phyloP scores from a whole-genome alignment of 2,888 invertebrate genomes.

The Elegia similella region DNA sequence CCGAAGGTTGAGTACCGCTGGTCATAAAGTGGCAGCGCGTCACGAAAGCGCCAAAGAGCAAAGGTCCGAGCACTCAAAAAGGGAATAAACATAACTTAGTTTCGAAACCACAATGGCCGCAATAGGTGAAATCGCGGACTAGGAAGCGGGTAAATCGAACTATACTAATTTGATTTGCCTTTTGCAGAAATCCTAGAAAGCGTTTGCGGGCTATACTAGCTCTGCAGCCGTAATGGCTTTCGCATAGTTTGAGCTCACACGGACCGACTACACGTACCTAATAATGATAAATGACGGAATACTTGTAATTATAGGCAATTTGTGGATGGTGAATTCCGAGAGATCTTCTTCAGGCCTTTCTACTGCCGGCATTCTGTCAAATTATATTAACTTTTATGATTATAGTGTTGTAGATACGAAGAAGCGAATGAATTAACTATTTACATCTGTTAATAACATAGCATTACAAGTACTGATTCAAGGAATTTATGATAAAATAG shows the following conservation, averaged over 20 bases:
- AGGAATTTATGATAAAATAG: no score
- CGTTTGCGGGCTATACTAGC: slow-evolving; percentile 49
- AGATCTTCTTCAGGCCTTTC: not conserved
- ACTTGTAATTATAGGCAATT: slow-evolving; percentile 5
- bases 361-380: not conserved
- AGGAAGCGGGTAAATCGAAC: slow-evolving; percentile 59
- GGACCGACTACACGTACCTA: slow-evolving; percentile 25
- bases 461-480: no score
- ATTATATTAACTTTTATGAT: not conserved
- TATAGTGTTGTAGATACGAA: not conserved
- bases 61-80: slow-evolving; percentile 64
- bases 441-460: no score
- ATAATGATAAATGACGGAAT: slow-evolving; percentile 6
- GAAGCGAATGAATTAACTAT: not conserved
- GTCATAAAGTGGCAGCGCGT: slow-evolving; percentile 49
- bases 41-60: slow-evolving; percentile 56
- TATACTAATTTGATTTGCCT: slow-evolving; percentile 71
- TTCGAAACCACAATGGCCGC: slow-evolving; percentile 49
- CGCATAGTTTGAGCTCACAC: slow-evolving; percentile 41
- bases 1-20: not conserved
- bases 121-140: slow-evolving; percentile 56
- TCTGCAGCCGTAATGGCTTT: slow-evolving; percentile 42
- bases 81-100: slow-evolving; percentile 65
- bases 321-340: not conserved
- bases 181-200: slow-evolving; percentile 57